These are phyloP conservation scores for Neogale vison DNA, from an alignment of 2,113 vertebrate species.

Conservation along the genomic window DNA sequence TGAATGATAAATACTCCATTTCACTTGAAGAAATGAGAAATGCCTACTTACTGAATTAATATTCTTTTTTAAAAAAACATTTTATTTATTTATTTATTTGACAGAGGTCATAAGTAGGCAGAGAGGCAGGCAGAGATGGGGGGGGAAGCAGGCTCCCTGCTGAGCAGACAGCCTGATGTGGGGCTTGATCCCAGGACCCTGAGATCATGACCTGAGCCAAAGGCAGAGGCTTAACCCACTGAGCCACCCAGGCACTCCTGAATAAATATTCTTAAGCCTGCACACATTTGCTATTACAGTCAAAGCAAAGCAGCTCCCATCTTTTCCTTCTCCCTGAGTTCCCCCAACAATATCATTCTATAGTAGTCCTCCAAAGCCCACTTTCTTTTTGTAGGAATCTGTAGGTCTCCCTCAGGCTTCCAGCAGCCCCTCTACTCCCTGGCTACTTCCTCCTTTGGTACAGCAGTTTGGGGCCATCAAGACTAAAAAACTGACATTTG, in stretches of 20 bases:
- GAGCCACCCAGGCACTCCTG: not conserved
- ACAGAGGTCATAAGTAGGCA: too few relatives aligned
- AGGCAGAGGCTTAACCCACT: too few relatives aligned
- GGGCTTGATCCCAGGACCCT: too few relatives aligned
- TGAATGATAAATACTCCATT: conserved; percentile 32
- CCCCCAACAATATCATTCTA: not conserved
- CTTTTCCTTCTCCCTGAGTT: not conserved
- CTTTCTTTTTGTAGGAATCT: not conserved
- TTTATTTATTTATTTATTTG: too few relatives aligned
- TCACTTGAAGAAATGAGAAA: conserved; percentile 52
- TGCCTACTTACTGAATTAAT: conserved; percentile 43
- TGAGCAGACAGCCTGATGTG: too few relatives aligned
- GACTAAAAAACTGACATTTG: conserved; percentile 27
- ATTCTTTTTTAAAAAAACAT: not conserved
- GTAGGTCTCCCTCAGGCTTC: not conserved
- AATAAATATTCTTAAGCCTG: conserved; percentile 57
- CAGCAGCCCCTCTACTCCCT: not conserved
- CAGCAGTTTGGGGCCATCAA: not conserved
- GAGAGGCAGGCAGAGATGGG: too few relatives aligned
- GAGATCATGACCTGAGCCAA: too few relatives aligned
- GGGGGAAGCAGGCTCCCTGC: too few relatives aligned
- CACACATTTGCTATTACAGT: conserved; percentile 1
- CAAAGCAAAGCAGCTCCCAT: conserved; percentile 32
- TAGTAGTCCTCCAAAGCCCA: conserved; percentile 15
- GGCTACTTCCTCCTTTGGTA: not conserved